A percentile compares a stretch with the other conserved stretches of the same genome.
These are phyloP conservation scores for Drosophila athabasca DNA, from an alignment of 1,140 invertebrate genomes.

Conservation along the genomic window DNA sequence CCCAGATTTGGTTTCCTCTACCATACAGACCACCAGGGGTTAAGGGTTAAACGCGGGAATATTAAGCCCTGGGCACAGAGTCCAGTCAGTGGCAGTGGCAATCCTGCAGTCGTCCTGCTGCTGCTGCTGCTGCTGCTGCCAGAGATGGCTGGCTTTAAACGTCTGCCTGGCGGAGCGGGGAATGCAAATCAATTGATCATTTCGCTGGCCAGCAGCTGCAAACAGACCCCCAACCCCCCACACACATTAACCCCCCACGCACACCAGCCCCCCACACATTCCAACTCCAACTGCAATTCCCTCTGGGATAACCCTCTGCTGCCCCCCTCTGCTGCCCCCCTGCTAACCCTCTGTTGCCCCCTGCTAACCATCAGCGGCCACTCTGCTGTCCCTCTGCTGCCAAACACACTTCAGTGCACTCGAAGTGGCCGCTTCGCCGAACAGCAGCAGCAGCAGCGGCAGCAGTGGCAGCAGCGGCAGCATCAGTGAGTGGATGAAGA, in stretches of 20 bases:
- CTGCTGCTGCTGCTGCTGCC: too few relatives aligned
- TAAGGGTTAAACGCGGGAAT: too few relatives aligned
- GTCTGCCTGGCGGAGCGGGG: conserved; percentile 16
- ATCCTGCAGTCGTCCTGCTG: neutral
- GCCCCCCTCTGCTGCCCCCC: too few relatives aligned
- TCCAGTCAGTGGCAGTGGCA: neutral
- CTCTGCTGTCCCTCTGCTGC: neutral
- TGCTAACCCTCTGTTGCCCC: too few relatives aligned
- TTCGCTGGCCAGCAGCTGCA: conserved; percentile 33
- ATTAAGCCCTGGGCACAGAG: conserved; percentile 2
- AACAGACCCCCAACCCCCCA: neutral
- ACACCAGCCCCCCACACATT: neutral
- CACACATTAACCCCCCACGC: neutral
- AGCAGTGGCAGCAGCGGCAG: neutral
- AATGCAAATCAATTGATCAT: conserved; percentile 80
- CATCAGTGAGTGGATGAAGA: conserved; percentile 15
- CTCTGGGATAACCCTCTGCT: too few relatives aligned
- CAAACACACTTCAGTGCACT: conserved; percentile 19
- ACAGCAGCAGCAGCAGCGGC: too few relatives aligned
- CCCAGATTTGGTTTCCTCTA: too few relatives aligned
- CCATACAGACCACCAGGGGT: too few relatives aligned
- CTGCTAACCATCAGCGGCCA: neutral
- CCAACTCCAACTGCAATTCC: too few relatives aligned
- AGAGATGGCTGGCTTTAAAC: conserved; percentile 14
- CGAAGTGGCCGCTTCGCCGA: conserved; percentile 45